A percentile compares a stretch with the other conserved stretches of the same genome.
Evolutionary conservation across 2,888 invertebrate genomes (phyloP).

Genomic region (Eupithecia subfuscata): DNA sequence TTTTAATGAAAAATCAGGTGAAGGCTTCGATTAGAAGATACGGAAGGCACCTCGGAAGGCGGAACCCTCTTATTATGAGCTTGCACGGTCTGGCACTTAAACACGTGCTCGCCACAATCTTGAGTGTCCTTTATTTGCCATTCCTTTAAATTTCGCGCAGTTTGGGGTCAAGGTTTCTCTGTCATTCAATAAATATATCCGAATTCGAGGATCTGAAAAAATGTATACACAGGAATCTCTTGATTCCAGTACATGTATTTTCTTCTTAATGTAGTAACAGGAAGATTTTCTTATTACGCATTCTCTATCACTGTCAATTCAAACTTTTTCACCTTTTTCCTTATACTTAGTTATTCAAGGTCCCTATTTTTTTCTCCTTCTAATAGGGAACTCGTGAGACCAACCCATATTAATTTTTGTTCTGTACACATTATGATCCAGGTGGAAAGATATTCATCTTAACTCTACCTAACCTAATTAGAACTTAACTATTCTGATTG

Average conservation of each 20-base stretch:
- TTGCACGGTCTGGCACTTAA: conserved; percentile 75
- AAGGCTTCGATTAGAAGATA: conserved; percentile 67
- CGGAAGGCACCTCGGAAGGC: conserved; percentile 55
- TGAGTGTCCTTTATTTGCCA: conserved; percentile 66
- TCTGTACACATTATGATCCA: neutral
- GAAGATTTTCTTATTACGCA: too few species aligned
- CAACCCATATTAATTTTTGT: neutral
- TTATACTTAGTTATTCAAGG: neutral
- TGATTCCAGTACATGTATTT: too few species aligned
- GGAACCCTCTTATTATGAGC: conserved; percentile 77
- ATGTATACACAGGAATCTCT: too few species aligned
- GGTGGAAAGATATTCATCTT: neutral
- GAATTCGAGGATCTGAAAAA: neutral
- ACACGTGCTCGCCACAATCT: conserved; percentile 79
- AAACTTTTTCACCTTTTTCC: neutral
- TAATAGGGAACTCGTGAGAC: neutral
- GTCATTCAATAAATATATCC: neutral
- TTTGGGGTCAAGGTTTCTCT: conserved; percentile 18
- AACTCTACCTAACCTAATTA: neutral
- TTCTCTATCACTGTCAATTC: too few species aligned
- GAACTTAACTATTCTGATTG: neutral
- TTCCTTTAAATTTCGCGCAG: conserved; percentile 57
- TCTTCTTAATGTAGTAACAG: neutral
- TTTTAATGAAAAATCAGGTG: conserved; percentile 40
- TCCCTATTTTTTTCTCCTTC: neutral